These are phyloP conservation scores for Corythaeola cristata DNA, from an alignment of 2,113 vertebrate genomes.

Conservation along the genomic window DNA sequence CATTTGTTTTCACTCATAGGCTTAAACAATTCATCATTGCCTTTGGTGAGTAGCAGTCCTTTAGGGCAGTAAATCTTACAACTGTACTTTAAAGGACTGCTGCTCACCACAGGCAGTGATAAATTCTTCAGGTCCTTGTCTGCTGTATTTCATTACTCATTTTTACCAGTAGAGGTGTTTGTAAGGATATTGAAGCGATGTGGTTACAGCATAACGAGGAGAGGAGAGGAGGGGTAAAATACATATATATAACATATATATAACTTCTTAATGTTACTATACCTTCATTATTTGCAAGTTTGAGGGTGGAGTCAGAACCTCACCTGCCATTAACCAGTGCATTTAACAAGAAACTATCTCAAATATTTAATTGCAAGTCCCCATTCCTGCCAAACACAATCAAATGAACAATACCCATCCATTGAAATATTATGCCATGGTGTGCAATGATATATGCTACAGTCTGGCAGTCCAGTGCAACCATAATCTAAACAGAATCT, in stretches of 20 bases:
- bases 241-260: too few species aligned
- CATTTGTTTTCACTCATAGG: neutral
- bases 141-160: neutral
- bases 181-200: neutral
- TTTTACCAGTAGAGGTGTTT: neutral
- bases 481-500: neutral
- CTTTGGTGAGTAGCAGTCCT: neutral
- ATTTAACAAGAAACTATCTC: neutral
- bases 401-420: neutral
- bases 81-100: neutral
- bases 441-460: neutral
- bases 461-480: neutral
- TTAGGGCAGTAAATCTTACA: neutral
- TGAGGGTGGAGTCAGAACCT: neutral
- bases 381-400: neutral
- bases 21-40: neutral
- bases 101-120: neutral
- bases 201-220: neutral
- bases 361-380: neutral
- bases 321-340: neutral
- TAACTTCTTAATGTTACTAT: neutral
- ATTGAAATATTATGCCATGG: too few species aligned
- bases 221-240: neutral
- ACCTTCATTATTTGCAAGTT: neutral
- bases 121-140: neutral